phyloP scores from a whole-genome alignment of 2,888 invertebrate species.

The Anthophora plumipes region DNA sequence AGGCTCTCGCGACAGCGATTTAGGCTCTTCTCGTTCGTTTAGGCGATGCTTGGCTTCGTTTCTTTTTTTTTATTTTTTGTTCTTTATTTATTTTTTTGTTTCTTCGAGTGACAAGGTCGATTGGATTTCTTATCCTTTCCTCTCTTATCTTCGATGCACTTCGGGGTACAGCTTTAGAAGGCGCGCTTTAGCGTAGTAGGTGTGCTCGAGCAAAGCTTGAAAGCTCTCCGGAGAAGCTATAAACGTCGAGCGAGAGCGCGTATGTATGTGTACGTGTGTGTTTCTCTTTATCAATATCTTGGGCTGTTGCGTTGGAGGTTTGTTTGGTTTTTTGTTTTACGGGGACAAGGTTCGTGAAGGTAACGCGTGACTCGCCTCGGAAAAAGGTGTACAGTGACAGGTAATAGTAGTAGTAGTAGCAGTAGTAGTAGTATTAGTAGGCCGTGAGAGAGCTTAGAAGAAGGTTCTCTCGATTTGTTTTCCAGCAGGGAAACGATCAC shows the following conservation, averaged over 20 bases:
- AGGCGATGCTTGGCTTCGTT: constrained; percentile 49
- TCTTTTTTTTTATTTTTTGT: too few relatives aligned
- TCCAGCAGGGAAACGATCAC: constrained; percentile 29
- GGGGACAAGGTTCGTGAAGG: too few relatives aligned
- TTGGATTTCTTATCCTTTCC: constrained; percentile 34
- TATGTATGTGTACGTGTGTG: constrained; percentile 53
- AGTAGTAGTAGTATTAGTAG: constrained; percentile 17
- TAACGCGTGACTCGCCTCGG: constrained; percentile 65
- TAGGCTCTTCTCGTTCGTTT: constrained; percentile 45
- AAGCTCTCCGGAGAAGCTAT: constrained; percentile 68
- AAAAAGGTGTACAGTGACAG: too few relatives aligned
- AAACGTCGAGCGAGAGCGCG: constrained; percentile 63
- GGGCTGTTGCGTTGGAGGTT: constrained; percentile 46
- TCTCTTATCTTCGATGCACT: constrained; percentile 54
- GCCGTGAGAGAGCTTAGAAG: constrained; percentile 39
- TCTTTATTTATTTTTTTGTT: too few relatives aligned
- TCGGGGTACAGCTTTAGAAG: constrained; percentile 56
- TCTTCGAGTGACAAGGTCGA: neutral
- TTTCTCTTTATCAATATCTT: constrained; percentile 26
- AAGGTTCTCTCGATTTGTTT: constrained; percentile 36
- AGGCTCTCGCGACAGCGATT: constrained; percentile 37
- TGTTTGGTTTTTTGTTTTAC: too few relatives aligned
- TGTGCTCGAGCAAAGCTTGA: constrained; percentile 69
- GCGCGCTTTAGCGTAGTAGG: constrained; percentile 54
- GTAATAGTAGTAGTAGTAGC: too few relatives aligned